Conservation (phyloP, 2,888 invertebrate genomes). For the Galerucella calmariensis region DNA sequence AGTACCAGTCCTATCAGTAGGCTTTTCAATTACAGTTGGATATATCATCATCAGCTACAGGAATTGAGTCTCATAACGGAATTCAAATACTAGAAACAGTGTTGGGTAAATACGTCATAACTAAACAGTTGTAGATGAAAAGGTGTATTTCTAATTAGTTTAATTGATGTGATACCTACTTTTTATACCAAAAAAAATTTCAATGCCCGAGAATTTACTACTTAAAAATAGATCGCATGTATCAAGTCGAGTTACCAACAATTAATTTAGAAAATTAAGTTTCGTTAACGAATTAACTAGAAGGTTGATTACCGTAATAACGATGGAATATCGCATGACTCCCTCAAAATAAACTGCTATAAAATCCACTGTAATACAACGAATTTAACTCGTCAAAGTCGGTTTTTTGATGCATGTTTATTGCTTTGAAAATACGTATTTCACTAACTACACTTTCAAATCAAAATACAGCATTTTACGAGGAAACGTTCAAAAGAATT, state of each 20-base stretch:
- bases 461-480: background rate
- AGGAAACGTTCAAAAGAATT: background rate
- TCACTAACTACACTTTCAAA: background rate
- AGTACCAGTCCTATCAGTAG: too few relatives aligned
- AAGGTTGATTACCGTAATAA: conserved; percentile 32
- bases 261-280: conserved; percentile 34
- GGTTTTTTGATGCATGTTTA: conserved; percentile 26
- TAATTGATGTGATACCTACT: background rate
- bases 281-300: conserved; percentile 33
- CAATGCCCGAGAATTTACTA: background rate
- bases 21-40: too few relatives aligned
- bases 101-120: too few relatives aligned
- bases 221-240: conserved; percentile 30
- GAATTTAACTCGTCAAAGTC: background rate
- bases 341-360: conserved; percentile 13
- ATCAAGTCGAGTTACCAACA: conserved; percentile 20
- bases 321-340: conserved; percentile 28
- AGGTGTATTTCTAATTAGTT: background rate
- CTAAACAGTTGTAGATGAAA: background rate
- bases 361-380: conserved; percentile 21
- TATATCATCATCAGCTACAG: too few relatives aligned
- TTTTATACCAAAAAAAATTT: background rate
- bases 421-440: background rate
- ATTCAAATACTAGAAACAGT: too few relatives aligned
- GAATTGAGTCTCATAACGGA: too few relatives aligned